A percentile compares a stretch with the other conserved stretches of the same genome.
phyloP scores from a whole-genome alignment of 2,888 invertebrate genomes.

The Alloplasta piceator region DNA sequence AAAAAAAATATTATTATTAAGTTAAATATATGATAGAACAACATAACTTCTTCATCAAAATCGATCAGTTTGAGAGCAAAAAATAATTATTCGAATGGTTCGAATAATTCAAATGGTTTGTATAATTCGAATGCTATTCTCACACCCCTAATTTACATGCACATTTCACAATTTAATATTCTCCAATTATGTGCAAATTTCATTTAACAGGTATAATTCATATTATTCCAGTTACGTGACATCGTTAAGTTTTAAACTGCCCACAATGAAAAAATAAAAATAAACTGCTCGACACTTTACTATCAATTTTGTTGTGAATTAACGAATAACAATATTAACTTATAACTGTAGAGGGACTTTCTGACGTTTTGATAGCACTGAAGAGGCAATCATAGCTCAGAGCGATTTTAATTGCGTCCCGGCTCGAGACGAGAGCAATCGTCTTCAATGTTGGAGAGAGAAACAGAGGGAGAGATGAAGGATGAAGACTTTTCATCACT shows the following conservation, averaged over 20 bases:
- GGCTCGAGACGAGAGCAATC: slow-evolving; percentile 48
- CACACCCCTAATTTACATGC: background rate
- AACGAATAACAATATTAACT: slow-evolving; percentile 25
- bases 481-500: slow-evolving; percentile 3
- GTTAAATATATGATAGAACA: too few species aligned
- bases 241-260: slow-evolving; percentile 8
- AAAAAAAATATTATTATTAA: too few species aligned
- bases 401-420: slow-evolving; percentile 52
- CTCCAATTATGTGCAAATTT: slow-evolving; percentile 2
- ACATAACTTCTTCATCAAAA: too few species aligned
- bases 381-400: slow-evolving; percentile 49
- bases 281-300: background rate
- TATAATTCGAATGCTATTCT: too few species aligned
- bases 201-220: background rate
- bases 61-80: too few species aligned
- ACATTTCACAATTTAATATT: background rate
- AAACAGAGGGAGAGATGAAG: background rate
- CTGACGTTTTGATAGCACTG: slow-evolving; percentile 28
- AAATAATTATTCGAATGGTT: too few species aligned
- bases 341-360: background rate
- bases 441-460: slow-evolving; percentile 1
- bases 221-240: background rate
- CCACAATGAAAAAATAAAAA: background rate
- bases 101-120: too few species aligned
- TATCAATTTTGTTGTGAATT: slow-evolving; percentile 7